Conservation (phyloP, 2,113 vertebrate genomes). For the Nothocercus julius region DNA sequence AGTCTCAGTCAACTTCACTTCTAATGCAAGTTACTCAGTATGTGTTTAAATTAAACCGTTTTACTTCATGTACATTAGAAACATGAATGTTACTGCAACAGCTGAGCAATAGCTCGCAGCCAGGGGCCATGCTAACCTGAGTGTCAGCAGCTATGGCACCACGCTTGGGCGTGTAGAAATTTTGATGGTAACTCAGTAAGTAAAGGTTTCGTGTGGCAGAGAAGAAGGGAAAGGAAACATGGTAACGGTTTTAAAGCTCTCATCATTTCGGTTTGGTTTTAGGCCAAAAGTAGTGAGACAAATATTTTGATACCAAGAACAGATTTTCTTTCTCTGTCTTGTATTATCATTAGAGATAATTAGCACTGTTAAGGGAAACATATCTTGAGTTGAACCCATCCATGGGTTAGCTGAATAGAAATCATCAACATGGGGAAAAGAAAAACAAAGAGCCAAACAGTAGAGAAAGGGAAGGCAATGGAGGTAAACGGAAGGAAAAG, state of each 20-base stretch:
- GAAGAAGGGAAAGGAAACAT: neutral
- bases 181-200: neutral
- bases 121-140: neutral
- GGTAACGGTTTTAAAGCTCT: neutral
- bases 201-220: neutral
- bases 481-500: neutral
- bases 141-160: neutral
- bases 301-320: neutral
- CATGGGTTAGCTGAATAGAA: neutral
- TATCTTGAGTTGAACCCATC: neutral
- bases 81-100: fast-evolving
- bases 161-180: neutral
- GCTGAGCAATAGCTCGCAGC: neutral
- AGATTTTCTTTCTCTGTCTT: neutral
- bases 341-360: neutral
- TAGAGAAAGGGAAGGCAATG: neutral
- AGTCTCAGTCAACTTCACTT: neutral
- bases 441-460: neutral
- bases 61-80: neutral
- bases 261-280: neutral
- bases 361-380: neutral
- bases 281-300: neutral
- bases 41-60: neutral
- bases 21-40: neutral
- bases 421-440: neutral